Evolutionary conservation across 2,113 vertebrate species (phyloP).

Genomic region (Elanus axillaris): DNA sequence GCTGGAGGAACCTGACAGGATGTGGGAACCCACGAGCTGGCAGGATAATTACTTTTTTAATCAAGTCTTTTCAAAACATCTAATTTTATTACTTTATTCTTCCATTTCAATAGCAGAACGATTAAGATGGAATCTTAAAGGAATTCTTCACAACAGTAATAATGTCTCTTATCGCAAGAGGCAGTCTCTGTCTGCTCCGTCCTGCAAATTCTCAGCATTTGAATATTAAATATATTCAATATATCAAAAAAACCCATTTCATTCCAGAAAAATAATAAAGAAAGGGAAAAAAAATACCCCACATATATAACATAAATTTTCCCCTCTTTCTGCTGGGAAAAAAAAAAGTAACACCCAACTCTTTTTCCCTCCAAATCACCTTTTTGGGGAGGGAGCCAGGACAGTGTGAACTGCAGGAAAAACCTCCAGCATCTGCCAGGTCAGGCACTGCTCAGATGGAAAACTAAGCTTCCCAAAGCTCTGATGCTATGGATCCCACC

Average conservation of each 20-base stretch:
- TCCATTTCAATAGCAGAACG: constrained; percentile 65
- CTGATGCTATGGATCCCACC: not conserved
- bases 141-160: constrained; percentile 59
- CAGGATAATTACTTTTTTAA: constrained; percentile 69
- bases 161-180: constrained; percentile 59
- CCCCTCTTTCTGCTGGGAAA: not conserved
- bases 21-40: not conserved
- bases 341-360: not conserved
- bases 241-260: constrained; percentile 58
- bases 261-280: constrained; percentile 38
- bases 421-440: not conserved
- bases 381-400: not conserved
- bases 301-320: not conserved
- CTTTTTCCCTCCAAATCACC: not conserved
- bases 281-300: not conserved
- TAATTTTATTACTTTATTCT: constrained; percentile 68
- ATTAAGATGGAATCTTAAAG: constrained; percentile 69
- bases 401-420: not conserved
- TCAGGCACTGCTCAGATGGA: not conserved
- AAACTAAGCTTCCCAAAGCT: not conserved
- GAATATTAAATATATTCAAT: constrained; percentile 62
- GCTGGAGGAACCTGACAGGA: not conserved
- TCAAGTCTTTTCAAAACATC: constrained; percentile 63
- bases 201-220: constrained; percentile 56
- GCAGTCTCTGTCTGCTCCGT: constrained; percentile 47